Conservation (phyloP, 2,888 invertebrate species). For the Piscicola geometra region DNA sequence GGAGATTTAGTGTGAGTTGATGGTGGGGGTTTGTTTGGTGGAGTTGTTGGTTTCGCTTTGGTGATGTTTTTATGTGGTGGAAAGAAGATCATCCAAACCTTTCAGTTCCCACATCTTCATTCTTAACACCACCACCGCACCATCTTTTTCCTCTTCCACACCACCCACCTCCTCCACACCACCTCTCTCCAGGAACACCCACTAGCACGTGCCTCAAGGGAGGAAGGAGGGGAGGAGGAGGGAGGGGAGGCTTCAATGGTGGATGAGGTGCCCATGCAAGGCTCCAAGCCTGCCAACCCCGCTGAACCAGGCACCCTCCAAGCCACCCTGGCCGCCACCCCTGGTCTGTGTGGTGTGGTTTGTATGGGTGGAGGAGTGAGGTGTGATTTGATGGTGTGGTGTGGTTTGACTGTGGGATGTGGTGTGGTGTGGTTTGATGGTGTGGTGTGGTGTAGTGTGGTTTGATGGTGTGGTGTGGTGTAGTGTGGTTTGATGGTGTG, state of each 20-base stretch:
- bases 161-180: too few relatives aligned
- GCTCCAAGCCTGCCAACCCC: conserved; percentile 53
- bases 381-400: not conserved
- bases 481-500: not conserved
- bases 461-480: conserved; percentile 9
- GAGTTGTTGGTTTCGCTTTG: too few relatives aligned
- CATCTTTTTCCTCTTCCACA: too few relatives aligned
- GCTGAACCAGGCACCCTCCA: conserved; percentile 72
- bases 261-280: conserved; percentile 53
- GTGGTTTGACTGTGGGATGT: not conserved
- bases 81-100: too few relatives aligned
- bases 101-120: too few relatives aligned
- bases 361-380: not conserved
- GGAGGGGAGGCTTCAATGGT: conserved; percentile 2
- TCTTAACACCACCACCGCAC: too few relatives aligned
- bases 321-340: conserved; percentile 81
- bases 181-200: too few relatives aligned
- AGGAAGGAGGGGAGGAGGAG: not conserved
- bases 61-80: too few relatives aligned
- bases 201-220: too few relatives aligned
- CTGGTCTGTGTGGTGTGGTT: conserved; percentile 60
- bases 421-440: not conserved
- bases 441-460: not conserved
- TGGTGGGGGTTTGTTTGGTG: too few relatives aligned
- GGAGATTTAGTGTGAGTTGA: too few relatives aligned